Percentiles rank a stretch among this genome's conserved stretches.
Evolutionary conservation across 2,113 vertebrate genomes (phyloP).

Genomic region (Columba janthina): DNA sequence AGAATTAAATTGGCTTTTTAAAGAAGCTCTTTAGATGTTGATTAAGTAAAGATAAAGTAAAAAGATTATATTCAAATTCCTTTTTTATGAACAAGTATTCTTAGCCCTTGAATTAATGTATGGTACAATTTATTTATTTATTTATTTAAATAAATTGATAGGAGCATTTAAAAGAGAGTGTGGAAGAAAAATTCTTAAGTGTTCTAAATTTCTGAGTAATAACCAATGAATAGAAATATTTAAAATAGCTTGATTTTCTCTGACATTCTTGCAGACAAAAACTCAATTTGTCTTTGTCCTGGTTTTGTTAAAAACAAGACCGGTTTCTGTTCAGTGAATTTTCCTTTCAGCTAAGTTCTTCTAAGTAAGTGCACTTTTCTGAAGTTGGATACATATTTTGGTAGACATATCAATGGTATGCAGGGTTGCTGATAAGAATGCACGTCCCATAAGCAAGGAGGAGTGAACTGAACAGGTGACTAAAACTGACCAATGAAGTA

Average conservation of each 20-base stretch:
- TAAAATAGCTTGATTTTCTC: not conserved
- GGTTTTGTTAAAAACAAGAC: too few relatives aligned
- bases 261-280: not conserved
- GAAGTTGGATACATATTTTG: too few relatives aligned
- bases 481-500: too few relatives aligned
- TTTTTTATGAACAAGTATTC: fast-evolving
- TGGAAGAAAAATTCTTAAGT: not conserved
- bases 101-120: not conserved
- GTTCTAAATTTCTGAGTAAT: not conserved
- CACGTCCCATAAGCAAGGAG: too few relatives aligned
- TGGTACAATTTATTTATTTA: not conserved
- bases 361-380: too few relatives aligned
- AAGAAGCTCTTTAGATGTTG: not conserved
- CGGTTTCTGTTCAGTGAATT: too few relatives aligned
- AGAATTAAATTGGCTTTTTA: not conserved
- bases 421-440: too few relatives aligned
- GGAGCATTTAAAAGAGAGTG: not conserved
- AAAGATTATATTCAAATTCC: not conserved
- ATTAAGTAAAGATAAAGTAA: not conserved
- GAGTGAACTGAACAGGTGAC: too few relatives aligned
- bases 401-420: too few relatives aligned
- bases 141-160: not conserved
- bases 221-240: not conserved
- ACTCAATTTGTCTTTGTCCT: not conserved
- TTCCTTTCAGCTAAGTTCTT: too few relatives aligned